A percentile compares a stretch with the other conserved stretches of the same genome.
Evolutionary conservation across 2,888 invertebrate genomes (phyloP).

Genomic region (Eupeodes latifasciatus): DNA sequence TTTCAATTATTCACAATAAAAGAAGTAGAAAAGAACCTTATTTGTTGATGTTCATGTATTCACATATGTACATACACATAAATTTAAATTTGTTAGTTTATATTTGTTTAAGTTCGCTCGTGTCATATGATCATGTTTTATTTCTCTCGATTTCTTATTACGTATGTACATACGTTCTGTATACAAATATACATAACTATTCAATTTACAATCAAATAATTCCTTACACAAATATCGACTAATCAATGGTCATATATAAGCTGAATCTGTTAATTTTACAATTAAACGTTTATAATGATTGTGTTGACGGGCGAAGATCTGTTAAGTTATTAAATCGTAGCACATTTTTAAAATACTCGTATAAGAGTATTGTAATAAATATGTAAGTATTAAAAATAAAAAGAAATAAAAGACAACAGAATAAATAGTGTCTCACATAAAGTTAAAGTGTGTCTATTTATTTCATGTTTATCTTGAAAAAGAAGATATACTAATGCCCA

Average conservation of each 20-base stretch:
- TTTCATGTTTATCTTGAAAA: no score
- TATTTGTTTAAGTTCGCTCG: background rate
- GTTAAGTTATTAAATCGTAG: slow-evolving; percentile 28
- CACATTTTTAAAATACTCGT: background rate
- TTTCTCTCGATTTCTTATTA: slow-evolving; percentile 3
- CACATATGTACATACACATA: background rate
- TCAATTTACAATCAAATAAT: slow-evolving; percentile 30
- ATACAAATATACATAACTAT: background rate
- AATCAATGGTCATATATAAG: slow-evolving; percentile 6
- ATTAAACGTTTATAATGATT: slow-evolving; percentile 35
- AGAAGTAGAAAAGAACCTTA: no score
- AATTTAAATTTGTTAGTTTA: background rate
- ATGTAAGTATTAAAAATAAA: background rate
- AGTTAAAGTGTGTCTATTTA: no score
- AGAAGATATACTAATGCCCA: no score
- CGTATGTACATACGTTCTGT: background rate
- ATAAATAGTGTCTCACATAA: no score
- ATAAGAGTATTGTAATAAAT: background rate
- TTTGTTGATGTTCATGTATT: no score
- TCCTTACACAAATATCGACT: slow-evolving; percentile 32
- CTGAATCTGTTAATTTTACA: slow-evolving; percentile 47
- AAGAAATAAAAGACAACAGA: no score
- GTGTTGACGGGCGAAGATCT: slow-evolving; percentile 1
- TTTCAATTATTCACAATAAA: no score
- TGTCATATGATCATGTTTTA: slow-evolving; percentile 48